A percentile compares a stretch with the other conserved stretches of the same genome.
These are phyloP conservation scores for Gambusia yucatana DNA, from an alignment of 2,797 vertebrate species.

Conservation along the genomic window DNA sequence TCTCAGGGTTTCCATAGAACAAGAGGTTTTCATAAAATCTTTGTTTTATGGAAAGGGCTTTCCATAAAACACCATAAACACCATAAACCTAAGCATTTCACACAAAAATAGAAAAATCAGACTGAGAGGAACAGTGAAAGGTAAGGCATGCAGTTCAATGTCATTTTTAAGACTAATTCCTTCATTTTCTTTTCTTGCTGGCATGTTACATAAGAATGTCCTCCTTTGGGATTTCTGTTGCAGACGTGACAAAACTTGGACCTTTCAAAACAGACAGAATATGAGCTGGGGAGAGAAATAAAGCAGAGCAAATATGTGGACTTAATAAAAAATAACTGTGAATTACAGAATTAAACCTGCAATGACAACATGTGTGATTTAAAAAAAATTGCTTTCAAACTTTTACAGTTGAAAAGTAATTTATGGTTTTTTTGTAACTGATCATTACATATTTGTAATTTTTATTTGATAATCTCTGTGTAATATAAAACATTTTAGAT, in stretches of 20 bases:
- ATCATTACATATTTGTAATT: background rate
- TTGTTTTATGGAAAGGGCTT: background rate
- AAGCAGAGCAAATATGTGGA: conserved; percentile 10
- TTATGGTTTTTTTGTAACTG: background rate
- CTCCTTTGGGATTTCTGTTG: conserved; percentile 47
- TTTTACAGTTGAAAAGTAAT: background rate
- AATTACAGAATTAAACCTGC: background rate
- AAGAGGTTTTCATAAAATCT: too few species aligned
- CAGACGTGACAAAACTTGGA: conserved; percentile 25
- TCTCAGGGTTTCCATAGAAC: too few species aligned
- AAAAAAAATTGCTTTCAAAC: background rate
- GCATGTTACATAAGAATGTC: conserved; percentile 53
- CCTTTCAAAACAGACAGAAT: conserved; percentile 11
- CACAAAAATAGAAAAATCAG: conserved; percentile 26
- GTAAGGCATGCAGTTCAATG: conserved; percentile 53
- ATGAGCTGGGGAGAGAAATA: conserved; percentile 10
- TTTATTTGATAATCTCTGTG: background rate
- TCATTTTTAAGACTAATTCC: conserved; percentile 56
- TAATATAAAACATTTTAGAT: background rate
- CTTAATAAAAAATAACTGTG: background rate
- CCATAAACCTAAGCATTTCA: background rate
- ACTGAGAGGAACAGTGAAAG: conserved; percentile 20
- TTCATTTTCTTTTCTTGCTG: conserved; percentile 49
- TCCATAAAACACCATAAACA: background rate
- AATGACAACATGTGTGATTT: background rate